Evolutionary conservation across 1,140 invertebrate species (phyloP), one percentile per base, ranked within the genome.

Genomic region (Bilobella aurantiaca): DNA sequence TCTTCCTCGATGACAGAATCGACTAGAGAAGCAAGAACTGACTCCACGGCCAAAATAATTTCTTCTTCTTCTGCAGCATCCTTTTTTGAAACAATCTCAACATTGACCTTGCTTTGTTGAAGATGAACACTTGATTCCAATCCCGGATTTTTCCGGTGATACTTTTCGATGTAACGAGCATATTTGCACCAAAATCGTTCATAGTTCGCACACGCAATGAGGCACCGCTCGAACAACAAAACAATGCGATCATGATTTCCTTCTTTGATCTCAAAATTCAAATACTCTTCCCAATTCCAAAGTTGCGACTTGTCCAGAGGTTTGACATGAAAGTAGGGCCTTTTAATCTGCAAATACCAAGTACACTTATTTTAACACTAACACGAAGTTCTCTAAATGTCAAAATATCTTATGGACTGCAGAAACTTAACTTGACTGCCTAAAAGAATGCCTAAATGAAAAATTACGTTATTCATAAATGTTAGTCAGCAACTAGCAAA

Each of bases 241-340:
- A 93, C 81, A 32, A 93, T 90, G n/a, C 94, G 83, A 63, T 88
- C 85, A 65, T 89, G 83, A 71, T 90, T 85, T n/a, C 91, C 92
- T 75, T 93, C 85, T 73, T 87, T 84, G 56, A 95, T 91, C 81
- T 96, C 93, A 82, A 87, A 96, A 75, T 96, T 91, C 3, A 98
- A 78, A 78, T 98, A 99, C 61, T 94, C 87, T 74, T 91, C 89
- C 96, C 96, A 99, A 75, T 98, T 98, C 77, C 94, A 94, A 46
- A 99, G 78, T 75, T 98, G 96, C 67, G 89, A 91, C 31, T 90
- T 82, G 79, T 98, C 96, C 63, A 98, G 77, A 0, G 94, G 92
- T 77, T 98, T 98, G 0, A 97, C 93, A 78, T 98, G 96, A 79
- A 99, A 98, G 78, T 98, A 98, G 0, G 96, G 96, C 25, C 96